These are phyloP conservation scores for Pterocles burchelli DNA, from an alignment of 2,113 vertebrate species.

Conservation along the genomic window DNA sequence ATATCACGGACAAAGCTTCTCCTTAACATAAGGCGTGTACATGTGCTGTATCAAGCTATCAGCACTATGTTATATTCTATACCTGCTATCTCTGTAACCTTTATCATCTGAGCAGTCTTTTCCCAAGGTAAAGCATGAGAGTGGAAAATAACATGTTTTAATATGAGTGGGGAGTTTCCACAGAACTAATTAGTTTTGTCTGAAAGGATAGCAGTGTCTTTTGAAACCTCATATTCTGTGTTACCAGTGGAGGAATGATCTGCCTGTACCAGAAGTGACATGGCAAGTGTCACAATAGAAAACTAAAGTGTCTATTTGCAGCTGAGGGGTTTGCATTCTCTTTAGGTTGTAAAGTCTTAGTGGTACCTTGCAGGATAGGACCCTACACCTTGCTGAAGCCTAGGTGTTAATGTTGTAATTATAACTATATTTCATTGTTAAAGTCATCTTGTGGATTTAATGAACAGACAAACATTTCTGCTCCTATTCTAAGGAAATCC, in stretches of 20 bases:
- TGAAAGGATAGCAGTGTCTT: neutral
- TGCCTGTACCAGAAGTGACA: neutral
- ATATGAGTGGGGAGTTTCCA: neutral
- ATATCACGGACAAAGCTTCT: neutral
- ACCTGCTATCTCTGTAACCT: neutral
- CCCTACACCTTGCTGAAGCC: neutral
- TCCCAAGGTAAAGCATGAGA: neutral
- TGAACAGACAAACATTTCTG: neutral
- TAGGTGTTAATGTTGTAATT: neutral
- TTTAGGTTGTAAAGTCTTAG: neutral
- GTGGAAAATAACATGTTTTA: neutral
- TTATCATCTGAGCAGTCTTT: neutral
- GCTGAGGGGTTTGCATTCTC: neutral
- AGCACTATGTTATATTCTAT: neutral
- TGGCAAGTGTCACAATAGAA: neutral
- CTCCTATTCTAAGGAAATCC: neutral
- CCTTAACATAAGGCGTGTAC: neutral
- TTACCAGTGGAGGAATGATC: neutral
- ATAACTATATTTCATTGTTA: neutral
- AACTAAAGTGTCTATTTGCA: neutral
- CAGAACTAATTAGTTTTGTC: neutral
- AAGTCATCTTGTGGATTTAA: neutral
- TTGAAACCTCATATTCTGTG: neutral
- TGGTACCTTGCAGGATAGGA: neutral
- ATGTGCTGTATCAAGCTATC: neutral